Conservation (phyloP, 2,888 invertebrate genomes). For the Stomorhina lunata region DNA sequence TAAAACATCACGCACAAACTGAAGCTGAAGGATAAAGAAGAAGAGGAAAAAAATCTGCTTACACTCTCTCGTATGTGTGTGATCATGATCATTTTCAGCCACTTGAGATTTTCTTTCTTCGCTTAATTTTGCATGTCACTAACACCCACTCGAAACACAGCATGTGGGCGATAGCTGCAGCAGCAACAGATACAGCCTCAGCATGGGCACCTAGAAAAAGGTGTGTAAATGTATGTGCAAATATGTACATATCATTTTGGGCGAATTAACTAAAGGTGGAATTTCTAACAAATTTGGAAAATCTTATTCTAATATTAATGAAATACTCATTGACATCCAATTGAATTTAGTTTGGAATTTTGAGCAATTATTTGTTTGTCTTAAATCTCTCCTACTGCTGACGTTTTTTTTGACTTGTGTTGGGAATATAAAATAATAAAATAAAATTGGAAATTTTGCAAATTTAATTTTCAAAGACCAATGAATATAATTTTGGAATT, state of each 20-base stretch:
- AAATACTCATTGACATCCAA: slow-evolving; percentile 52
- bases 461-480: not conserved
- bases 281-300: slow-evolving; percentile 52
- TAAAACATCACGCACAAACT: not conserved
- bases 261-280: slow-evolving; percentile 58
- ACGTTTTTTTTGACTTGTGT: no score
- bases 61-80: not conserved
- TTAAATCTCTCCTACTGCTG: not conserved
- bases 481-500: slow-evolving; percentile 1
- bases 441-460: slow-evolving; percentile 3
- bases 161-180: not conserved
- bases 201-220: slow-evolving; percentile 4
- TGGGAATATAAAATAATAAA: no score
- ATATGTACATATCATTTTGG: not conserved
- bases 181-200: not conserved
- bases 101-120: slow-evolving; percentile 48
- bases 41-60: not conserved
- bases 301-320: slow-evolving; percentile 39
- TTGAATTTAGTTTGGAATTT: slow-evolving; percentile 17
- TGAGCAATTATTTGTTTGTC: not conserved
- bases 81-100: slow-evolving; percentile 56
- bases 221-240: slow-evolving; percentile 17
- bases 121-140: slow-evolving; percentile 49
- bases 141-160: slow-evolving; percentile 39
- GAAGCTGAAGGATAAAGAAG: not conserved